Percentiles rank a stretch among this genome's conserved stretches.
These are phyloP conservation scores for Halotydeus destructor DNA, from an alignment of 1,140 invertebrate genomes.

Conservation along the genomic window DNA sequence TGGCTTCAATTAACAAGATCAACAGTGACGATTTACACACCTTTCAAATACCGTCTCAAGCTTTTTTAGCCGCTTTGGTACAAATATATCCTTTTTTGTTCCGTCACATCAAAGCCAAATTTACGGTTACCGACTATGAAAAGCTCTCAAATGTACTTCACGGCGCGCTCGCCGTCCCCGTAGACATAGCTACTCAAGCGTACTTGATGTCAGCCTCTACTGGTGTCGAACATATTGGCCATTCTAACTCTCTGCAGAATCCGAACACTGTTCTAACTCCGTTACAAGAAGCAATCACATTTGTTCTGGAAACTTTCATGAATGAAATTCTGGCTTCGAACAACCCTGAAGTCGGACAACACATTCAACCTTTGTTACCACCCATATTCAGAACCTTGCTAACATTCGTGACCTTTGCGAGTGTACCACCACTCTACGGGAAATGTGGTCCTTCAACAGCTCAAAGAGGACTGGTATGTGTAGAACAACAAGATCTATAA, in stretches of 20 bases:
- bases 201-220: constrained; percentile 1
- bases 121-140: constrained; percentile 48
- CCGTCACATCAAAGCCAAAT: constrained; percentile 60
- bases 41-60: constrained; percentile 64
- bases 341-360: constrained; percentile 24
- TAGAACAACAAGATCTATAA: too few relatives aligned
- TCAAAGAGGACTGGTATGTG: too few relatives aligned
- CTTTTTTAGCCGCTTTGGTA: constrained; percentile 73
- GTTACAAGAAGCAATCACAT: constrained; percentile 58
- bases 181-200: constrained; percentile 21
- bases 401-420: constrained; percentile 29
- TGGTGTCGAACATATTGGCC: neutral
- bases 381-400: constrained; percentile 57
- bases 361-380: constrained; percentile 44
- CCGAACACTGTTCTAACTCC: constrained; percentile 45
- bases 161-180: constrained; percentile 52
- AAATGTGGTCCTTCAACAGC: too few relatives aligned
- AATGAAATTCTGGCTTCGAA: constrained; percentile 30
- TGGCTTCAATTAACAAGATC: neutral
- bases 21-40: constrained; percentile 29
- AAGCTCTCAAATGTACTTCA: constrained; percentile 55
- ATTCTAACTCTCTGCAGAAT: neutral
- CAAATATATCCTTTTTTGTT: constrained; percentile 85
- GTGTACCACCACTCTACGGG: neutral
- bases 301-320: constrained; percentile 53